Conservation (phyloP, 2,113 vertebrate genomes). For the Daubentonia madagascariensis region DNA sequence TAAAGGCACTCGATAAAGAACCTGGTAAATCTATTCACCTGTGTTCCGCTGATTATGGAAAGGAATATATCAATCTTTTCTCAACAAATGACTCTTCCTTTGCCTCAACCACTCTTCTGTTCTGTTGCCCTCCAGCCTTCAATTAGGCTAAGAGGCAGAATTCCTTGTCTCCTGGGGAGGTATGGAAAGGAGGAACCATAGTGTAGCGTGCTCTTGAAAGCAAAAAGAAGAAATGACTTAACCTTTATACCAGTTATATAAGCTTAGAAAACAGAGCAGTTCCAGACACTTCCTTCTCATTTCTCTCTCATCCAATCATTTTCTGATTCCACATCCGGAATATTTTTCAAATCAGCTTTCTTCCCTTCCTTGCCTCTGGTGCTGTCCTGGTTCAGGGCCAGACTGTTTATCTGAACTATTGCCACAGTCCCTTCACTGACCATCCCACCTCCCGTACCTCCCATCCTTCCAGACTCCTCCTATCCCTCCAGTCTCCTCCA, state of each 20-base stretch:
- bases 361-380: neutral
- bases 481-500: neutral
- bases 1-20: constrained; percentile 75
- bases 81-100: constrained; percentile 59
- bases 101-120: constrained; percentile 19
- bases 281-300: neutral
- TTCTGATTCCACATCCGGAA: neutral
- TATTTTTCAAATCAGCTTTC: neutral
- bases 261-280: neutral
- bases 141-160: constrained; percentile 44
- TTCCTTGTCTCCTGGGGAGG: constrained; percentile 15
- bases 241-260: neutral
- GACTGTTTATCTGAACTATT: neutral
- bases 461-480: neutral
- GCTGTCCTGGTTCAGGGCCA: neutral
- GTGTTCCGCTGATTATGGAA: constrained; percentile 70
- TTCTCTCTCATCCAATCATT: neutral
- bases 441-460: neutral
- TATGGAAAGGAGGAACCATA: neutral
- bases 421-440: neutral
- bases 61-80: constrained; percentile 65
- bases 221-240: neutral
- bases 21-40: constrained; percentile 68
- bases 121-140: constrained; percentile 34
- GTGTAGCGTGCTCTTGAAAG: neutral